Conservation (phyloP, 2,797 vertebrate species). For the Trematomus bernacchii region DNA sequence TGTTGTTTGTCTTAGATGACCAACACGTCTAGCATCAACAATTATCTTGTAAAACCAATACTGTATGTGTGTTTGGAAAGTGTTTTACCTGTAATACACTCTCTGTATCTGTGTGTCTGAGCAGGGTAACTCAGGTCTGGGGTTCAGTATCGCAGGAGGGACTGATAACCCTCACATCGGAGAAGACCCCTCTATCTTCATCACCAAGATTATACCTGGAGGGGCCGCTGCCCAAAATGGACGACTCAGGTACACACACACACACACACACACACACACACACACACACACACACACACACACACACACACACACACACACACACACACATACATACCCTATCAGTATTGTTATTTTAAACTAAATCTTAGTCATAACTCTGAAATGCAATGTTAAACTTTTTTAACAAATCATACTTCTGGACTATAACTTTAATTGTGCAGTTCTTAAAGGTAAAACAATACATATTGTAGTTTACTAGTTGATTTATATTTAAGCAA, state of each 20-base stretch:
- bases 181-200: constrained; percentile 97
- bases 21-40: neutral
- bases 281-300: constrained; percentile 45
- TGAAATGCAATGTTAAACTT: neutral
- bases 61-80: neutral
- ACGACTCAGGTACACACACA: constrained; percentile 89
- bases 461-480: too few species aligned
- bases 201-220: constrained; percentile 97
- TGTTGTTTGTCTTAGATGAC: neutral
- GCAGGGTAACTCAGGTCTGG: constrained; percentile 96
- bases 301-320: neutral
- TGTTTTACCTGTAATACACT: neutral
- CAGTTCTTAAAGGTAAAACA: too few species aligned
- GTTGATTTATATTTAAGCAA: too few species aligned
- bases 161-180: constrained; percentile 98
- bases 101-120: constrained; percentile 23
- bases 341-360: neutral
- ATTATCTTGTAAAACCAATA: neutral
- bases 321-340: neutral
- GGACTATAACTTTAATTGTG: too few species aligned
- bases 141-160: constrained; percentile 97
- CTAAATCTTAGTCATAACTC: neutral
- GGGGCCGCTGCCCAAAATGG: constrained; percentile 97
- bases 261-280: neutral
- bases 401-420: too few species aligned